Evolutionary conservation across 2,797 vertebrate genomes (phyloP).

Genomic region (Sus cebifrons): DNA sequence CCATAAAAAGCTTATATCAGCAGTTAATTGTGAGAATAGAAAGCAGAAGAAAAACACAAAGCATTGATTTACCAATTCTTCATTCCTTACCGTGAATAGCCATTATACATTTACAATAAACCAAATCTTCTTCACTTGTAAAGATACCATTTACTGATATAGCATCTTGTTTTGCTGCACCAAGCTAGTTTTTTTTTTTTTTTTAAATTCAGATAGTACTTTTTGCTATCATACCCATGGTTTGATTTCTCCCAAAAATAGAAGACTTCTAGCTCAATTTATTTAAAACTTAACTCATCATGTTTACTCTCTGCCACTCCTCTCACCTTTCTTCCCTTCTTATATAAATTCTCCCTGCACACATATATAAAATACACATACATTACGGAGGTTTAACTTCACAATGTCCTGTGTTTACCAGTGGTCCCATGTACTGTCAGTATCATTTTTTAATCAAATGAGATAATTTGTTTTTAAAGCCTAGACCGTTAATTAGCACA

Average conservation of each 20-base stretch:
- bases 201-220: background rate
- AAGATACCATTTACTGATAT: conserved; percentile 24
- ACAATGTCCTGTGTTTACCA: background rate
- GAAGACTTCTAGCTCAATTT: background rate
- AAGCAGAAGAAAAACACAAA: background rate
- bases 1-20: background rate
- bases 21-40: background rate
- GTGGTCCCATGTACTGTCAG: background rate
- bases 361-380: too few relatives aligned
- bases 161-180: background rate
- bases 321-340: background rate
- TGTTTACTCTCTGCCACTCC: background rate
- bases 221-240: background rate
- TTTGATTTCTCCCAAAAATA: background rate
- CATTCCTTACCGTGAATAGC: background rate
- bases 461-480: background rate
- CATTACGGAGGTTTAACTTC: background rate
- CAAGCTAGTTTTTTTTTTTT: background rate
- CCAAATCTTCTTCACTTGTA: background rate
- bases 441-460: conserved; percentile 32
- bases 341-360: background rate
- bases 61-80: background rate
- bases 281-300: background rate
- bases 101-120: background rate
- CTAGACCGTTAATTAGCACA: background rate